Base-by-base conservation (phyloP, 37 sponge, comb jelly and placozoan species). In the Cliona cf. orientalis region DNA sequence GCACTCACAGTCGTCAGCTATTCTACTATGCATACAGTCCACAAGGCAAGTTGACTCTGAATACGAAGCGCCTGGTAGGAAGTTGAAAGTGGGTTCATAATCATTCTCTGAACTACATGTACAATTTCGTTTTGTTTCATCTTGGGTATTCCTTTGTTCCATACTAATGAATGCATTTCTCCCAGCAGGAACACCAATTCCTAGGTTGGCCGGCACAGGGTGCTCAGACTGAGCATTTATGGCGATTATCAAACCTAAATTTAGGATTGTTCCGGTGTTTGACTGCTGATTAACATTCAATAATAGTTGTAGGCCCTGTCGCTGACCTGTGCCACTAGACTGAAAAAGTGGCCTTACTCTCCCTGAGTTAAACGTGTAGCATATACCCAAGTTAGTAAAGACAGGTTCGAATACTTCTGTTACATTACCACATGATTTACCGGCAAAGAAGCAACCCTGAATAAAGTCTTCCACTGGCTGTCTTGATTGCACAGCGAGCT, bases 351-450 rank as follows among this genome's bases (percentile, higher is more conserved):
- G n/a, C n/a, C n/a, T n/a, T n/a, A n/a, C n/a, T n/a, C n/a, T n/a
- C n/a, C n/a, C n/a, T n/a, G n/a, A n/a, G 28, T 82, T 82, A 42
- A 82, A 82, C 28, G 83, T 73, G 25, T 73, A 82, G 66, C 83
- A 82, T 2, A 40, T 9, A 2, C 83, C 83, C 17, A 59, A 36
- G 2, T 19, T 14, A 1, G 74, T 72, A 17, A 82, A 36, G 29
- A 40, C 26, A 2, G 60, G 62, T 2, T 22, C 29, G 37, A 75
- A 75, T 22, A 39, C 28, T 9, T 37, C 41, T 2, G 35, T 73
- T 1, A 75, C 37, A 22, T 38, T 60, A 62, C 76, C n/a, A 62
- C 76, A 75, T 1, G 3, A 40, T 39, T 29, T 75, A 38, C 76
- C 76, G 22, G 5, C 1, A 29, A 60, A 75, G 22, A 3, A 29